Evolutionary conservation across 1,140 invertebrate genomes (phyloP).

Genomic region (Neodiprion lecontei): DNA sequence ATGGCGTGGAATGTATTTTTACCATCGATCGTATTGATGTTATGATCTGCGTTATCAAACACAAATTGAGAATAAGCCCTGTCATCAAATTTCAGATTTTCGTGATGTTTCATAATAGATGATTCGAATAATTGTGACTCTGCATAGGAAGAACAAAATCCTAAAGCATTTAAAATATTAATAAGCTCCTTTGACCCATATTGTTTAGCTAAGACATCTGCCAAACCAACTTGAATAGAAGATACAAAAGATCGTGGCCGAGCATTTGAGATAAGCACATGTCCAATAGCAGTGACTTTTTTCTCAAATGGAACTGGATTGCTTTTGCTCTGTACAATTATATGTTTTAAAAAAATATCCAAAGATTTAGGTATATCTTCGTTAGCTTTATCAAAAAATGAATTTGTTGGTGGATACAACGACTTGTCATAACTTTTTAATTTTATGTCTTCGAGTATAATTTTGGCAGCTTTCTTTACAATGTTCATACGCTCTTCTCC

Average conservation of each 20-base stretch:
- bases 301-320: constrained; percentile 3
- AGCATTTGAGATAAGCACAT: constrained; percentile 33
- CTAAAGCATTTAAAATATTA: constrained; percentile 27
- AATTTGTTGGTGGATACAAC: constrained; percentile 23
- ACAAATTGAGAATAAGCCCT: constrained; percentile 28
- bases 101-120: constrained; percentile 14
- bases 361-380: constrained; percentile 21
- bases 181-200: constrained; percentile 28
- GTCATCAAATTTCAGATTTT: constrained; percentile 1
- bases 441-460: constrained; percentile 40
- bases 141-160: constrained; percentile 30
- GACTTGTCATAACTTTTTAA: constrained; percentile 25
- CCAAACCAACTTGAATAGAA: constrained; percentile 25
- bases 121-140: constrained; percentile 25
- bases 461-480: constrained; percentile 34
- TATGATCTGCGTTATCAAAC: constrained; percentile 38
- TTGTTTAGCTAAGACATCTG: constrained; percentile 28
- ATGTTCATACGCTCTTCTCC: constrained; percentile 26
- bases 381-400: constrained; percentile 19
- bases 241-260: constrained; percentile 36
- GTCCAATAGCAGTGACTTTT: constrained; percentile 24
- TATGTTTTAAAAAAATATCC: constrained; percentile 9
- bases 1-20: constrained; percentile 32
- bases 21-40: constrained; percentile 33
- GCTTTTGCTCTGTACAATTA: constrained; percentile 18